These are phyloP conservation scores for Mixornis gularis DNA, from an alignment of 2,113 vertebrate genomes.

Conservation along the genomic window DNA sequence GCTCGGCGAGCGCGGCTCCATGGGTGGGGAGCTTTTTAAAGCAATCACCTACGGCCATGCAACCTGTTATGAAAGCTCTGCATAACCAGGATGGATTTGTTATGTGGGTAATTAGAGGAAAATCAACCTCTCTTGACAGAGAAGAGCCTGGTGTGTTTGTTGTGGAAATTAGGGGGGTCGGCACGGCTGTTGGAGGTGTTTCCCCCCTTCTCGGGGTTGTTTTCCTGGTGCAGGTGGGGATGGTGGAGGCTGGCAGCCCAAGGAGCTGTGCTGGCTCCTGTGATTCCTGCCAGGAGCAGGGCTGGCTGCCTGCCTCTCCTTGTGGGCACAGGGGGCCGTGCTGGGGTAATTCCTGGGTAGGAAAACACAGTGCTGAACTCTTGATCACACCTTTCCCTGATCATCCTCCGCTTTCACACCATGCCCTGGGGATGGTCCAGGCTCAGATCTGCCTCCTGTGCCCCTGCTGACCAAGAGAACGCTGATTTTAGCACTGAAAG, in stretches of 20 bases:
- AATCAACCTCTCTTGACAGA: neutral
- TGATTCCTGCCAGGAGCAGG: neutral
- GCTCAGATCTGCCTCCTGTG: neutral
- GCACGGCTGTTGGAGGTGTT: neutral
- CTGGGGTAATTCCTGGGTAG: neutral
- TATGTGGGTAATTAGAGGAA: neutral
- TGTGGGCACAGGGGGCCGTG: accelerated
- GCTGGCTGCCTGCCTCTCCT: neutral
- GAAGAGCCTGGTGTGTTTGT: neutral
- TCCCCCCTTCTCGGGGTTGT: accelerated
- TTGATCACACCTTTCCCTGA: accelerated
- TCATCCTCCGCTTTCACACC: accelerated
- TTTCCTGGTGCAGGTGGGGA: neutral
- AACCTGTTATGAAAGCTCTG: slow-evolving; percentile 31
- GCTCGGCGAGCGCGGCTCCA: neutral
- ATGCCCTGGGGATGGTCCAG: accelerated
- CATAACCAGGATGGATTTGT: neutral
- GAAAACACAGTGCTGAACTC: accelerated
- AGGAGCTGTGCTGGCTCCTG: neutral
- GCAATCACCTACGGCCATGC: slow-evolving; percentile 29
- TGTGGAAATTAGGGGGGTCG: neutral
- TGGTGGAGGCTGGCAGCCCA: neutral
- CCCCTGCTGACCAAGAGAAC: accelerated
- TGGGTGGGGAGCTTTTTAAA: slow-evolving; percentile 46
- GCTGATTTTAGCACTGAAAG: neutral